Evolutionary conservation across 1,140 invertebrate species (phyloP), one percentile per base, ranked within the genome.

Genomic region (Elymnias hypermnestra): DNA sequence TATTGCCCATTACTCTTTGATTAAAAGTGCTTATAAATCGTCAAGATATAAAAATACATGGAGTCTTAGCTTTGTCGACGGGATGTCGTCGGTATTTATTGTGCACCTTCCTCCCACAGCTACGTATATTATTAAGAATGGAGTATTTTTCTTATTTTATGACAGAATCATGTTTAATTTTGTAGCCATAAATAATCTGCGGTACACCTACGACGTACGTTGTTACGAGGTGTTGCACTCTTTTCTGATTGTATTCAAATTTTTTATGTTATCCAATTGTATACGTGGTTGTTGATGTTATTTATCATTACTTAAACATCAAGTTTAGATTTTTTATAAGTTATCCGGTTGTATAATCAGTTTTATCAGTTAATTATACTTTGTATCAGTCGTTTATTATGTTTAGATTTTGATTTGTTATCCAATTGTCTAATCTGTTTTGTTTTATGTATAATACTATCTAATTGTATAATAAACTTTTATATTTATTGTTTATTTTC

Each of bases 1-100:
- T 60, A 60, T 60, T 44, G 46, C 45, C 57, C 57, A 46, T 46
- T 46, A 46, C 35, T 46, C 43, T 46, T 36, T 46, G 43, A 46
- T 46, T 46, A 46, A 46, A 46, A 46, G 43, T 46, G 43, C 25
- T 46, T 46, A 46, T 46, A 46, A 46, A 46, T 46, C 23, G 33
- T 46, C 13, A 17, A 12, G 19, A 15, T 46, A 22, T 46, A 46
- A 38, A 46, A 46, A 46, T 46, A 43, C 17, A 46, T 36, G 33
- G 15, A 19, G 28, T 41, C 25, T 41, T 18, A 14, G 4, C 5
- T 3, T 7, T 28, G 43, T 37, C 43, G 43, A 46, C 43, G 43
- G 43, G 43, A 44, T 18, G 31, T 37, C 22, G 31, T 10, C 17
- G 9, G 2, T 43, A 38, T 37, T 29, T 37, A 37, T 29, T 29